These are phyloP conservation scores for Aphis craccivora DNA, from an alignment of 1,140 invertebrate species.

Conservation along the genomic window DNA sequence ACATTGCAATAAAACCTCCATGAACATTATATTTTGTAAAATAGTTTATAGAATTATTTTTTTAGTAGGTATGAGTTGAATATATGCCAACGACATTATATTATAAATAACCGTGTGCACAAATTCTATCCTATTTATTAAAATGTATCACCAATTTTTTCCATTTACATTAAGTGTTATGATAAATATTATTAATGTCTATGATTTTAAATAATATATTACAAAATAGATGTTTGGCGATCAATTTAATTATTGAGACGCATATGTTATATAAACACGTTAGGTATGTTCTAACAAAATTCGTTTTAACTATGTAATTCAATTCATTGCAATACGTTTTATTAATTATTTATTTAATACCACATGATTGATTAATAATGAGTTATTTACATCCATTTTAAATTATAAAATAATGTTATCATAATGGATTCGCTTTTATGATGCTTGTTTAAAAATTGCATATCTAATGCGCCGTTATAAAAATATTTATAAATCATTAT, in stretches of 20 bases:
- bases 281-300: background rate
- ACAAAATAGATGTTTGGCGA: background rate
- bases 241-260: background rate
- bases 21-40: background rate
- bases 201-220: background rate
- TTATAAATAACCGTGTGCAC: background rate
- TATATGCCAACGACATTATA: background rate
- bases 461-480: background rate
- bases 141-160: background rate
- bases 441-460: background rate
- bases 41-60: background rate
- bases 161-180: background rate
- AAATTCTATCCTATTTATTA: background rate
- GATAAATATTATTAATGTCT: background rate
- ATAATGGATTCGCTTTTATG: background rate
- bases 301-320: background rate
- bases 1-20: background rate
- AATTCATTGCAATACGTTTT: background rate
- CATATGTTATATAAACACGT: background rate
- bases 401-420: background rate
- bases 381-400: background rate
- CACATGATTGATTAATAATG: background rate
- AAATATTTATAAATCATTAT: slow-evolving; percentile 2
- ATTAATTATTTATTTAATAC: background rate
- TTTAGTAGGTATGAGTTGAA: background rate